Evolutionary conservation across 2,888 invertebrate genomes (phyloP).

Genomic region (Deilephila porcellus): DNA sequence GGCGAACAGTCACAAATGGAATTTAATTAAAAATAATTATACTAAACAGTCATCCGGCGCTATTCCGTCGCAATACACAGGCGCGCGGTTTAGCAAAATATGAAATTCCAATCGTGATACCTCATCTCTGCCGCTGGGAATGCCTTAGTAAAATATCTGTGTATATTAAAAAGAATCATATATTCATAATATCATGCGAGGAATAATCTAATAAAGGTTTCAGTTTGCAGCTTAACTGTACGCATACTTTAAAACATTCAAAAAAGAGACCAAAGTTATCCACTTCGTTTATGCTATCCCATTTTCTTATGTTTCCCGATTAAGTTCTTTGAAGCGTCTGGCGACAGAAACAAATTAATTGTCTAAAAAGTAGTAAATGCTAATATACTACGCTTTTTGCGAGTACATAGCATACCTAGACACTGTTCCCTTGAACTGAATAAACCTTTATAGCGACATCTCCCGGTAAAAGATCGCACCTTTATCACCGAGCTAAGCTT

Average conservation of each 20-base stretch:
- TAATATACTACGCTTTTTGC: too few species aligned
- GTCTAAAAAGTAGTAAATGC: too few species aligned
- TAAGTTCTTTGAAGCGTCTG: too few species aligned
- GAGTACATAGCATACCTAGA: too few species aligned
- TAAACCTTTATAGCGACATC: background rate
- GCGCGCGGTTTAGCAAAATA: slow-evolving; percentile 53
- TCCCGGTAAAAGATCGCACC: background rate
- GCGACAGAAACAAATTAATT: too few species aligned
- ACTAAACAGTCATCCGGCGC: slow-evolving; percentile 44
- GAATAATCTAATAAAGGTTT: background rate
- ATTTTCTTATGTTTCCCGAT: too few species aligned
- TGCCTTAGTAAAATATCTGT: slow-evolving; percentile 5
- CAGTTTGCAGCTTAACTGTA: too few species aligned
- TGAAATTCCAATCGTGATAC: slow-evolving; percentile 52
- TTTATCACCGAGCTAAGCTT: background rate
- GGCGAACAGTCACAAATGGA: slow-evolving; percentile 49
- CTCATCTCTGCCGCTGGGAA: slow-evolving; percentile 21
- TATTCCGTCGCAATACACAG: slow-evolving; percentile 40
- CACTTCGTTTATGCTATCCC: too few species aligned
- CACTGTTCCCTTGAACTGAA: background rate
- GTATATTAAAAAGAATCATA: slow-evolving; percentile 25
- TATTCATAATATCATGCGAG: background rate
- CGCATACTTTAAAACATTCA: too few species aligned
- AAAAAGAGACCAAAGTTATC: too few species aligned
- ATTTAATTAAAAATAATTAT: slow-evolving; percentile 64